phyloP scores from a whole-genome alignment of 2,113 vertebrate genomes.

The Brachirus orientalis region DNA sequence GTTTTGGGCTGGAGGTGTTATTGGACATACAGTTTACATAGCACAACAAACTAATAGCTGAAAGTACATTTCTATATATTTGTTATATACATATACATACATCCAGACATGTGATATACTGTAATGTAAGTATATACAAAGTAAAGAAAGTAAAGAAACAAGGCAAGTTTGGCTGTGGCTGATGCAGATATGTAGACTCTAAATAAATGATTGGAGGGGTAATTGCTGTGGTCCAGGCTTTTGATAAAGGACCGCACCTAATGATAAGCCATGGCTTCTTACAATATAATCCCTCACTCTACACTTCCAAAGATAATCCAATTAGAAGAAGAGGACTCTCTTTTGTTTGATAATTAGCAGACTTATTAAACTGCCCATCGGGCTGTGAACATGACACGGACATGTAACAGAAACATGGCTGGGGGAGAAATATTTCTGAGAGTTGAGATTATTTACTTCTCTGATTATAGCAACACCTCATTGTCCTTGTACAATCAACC shows the following conservation, averaged over 20 bases:
- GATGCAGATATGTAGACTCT: conserved; percentile 42
- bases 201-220: conserved; percentile 70
- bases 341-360: conserved; percentile 53
- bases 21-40: no score
- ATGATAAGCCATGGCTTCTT: conserved; percentile 62
- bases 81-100: no score
- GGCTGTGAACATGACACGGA: conserved; percentile 23
- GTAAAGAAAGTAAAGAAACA: no score
- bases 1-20: no score
- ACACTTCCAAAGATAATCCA: conserved; percentile 43
- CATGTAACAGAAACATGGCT: neutral
- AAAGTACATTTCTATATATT: no score
- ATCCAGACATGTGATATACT: no score
- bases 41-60: no score
- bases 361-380: conserved; percentile 41
- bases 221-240: conserved; percentile 61
- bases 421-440: no score
- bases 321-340: conserved; percentile 44
- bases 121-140: no score
- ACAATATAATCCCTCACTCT: conserved; percentile 16
- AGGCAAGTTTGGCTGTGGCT: neutral
- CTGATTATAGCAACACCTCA: no score
- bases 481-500: no score
- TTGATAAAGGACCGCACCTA: conserved; percentile 61
- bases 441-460: no score